Evolutionary conservation across 2,888 invertebrate species (phyloP), one percentile per base, ranked within the genome.

Genomic region (Sclerodermus sp.): DNA sequence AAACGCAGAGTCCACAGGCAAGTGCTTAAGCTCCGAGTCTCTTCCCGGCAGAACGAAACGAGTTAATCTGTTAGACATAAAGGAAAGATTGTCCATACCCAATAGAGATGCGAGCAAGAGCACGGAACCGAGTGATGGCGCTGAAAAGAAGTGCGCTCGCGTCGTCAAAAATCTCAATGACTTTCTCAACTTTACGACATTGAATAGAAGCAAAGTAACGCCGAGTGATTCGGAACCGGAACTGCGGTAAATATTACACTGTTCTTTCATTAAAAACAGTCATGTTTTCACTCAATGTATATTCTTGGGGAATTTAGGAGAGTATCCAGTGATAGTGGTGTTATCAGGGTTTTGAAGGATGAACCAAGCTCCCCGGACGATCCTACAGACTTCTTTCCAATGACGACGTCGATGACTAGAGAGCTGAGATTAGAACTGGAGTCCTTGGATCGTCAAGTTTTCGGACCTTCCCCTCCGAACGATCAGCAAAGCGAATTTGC

Each of bases 401-500:
- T 93, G 87, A 90, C 91, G 0, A 92, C 91, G 3, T 90, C 92
- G 1, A 90, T 92, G 81, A 92, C 92, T 0, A 84, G 91, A 65
- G 92, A 93, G 73, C 78, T 93, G 65, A 84, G 89, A 64, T 81
- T 92, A 42, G 92, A 93, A 75, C 76, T 92, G 56, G 92, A 93
- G 70, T 91, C 90, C 73, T 80, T 93, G 63, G 91, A 93, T 77
- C 83, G 91, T 8, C 91, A 90, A 77, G 89, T 92, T 3, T 91
- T 91, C 70, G 91, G 91, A 0, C 80, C 82, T 9, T 77, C 77
- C 0, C 70, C 72, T 2, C 67, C 73, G 0, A 67, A 66, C 16
- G 71, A 69, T n/a, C 66, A 70, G 32, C 69, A 69, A 13, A 73
- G 68, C 40, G 74, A 78, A 42, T 70, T 69, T 15, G 61, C 67